Base-by-base conservation (phyloP, 2,113 vertebrate species). In the Alligator mississippiensis region DNA sequence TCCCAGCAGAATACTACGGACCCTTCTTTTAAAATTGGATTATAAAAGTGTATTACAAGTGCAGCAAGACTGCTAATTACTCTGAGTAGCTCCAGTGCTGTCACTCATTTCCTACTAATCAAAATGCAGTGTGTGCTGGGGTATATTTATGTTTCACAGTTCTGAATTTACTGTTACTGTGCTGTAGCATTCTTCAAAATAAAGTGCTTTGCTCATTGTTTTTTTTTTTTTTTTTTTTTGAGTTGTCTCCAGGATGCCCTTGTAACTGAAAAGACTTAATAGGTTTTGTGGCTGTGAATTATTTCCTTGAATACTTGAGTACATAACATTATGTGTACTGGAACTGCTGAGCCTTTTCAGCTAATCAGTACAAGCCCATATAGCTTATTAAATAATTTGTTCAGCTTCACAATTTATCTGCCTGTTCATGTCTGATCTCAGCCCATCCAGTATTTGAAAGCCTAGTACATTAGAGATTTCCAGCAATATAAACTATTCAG, bases 101-200 rank as follows among this genome's bases (percentile, higher is more conserved):
- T 94, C 96, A 95, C 93, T 92, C 77, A 95, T 94, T 96, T 95
- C 94, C 82, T 94, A 82, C 63, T 96, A 95, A 96, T 97, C 93
- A 95, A 94, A 96, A 85, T 60, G 54, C 59, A 91, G 70, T 9
- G 62, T 93, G 15, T 84, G 92, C 91, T 95, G 83, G 84, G 75
- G 76, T 84, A 82, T 88, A 87, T 95, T 97, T 95, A 90, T 94
- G 58, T 75, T 86, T 30, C 61, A 82, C 38, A 66, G 22, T 85
- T 93, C 87, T 38, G 9, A 60, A 97, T 93, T 96, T 97, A 91
- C 89, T 93, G 66, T 80, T 93, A 89, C 92, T 90, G 0, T 95
- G 68, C 78, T 89, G 58, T 5, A 91, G 21, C 75, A 58, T 81
- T 93, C 1, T 4, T 81, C 66, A 93, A 96, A 96, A 92, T 94